Base-by-base conservation (phyloP, 2,113 vertebrate genomes). In the Machaerirhynchus nigripectus region DNA sequence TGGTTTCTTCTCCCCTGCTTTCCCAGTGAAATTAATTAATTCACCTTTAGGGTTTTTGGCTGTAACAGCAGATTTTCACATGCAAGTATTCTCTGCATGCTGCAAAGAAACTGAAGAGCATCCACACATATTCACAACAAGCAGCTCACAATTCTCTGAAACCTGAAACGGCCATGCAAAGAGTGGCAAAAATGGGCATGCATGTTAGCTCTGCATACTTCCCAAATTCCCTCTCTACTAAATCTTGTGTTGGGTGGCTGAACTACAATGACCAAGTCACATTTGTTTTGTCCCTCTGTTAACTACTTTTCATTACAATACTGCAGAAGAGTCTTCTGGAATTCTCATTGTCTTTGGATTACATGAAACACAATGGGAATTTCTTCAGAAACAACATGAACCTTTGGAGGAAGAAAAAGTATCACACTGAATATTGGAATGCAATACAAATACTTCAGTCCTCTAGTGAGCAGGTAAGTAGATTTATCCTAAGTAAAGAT, bases 101-200 rank as follows among this genome's bases (percentile, higher is more conserved):
- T 80, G 73, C 21, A 60, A 95, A 91, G 83, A 94, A 91, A 94
- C 63, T 85, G 69, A 78, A 84, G 55, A 91, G 78, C 63, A 87
- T 52, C 91, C 83, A 95, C 28, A 91, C 23, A 69, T 61, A 84
- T 73, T 89, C 89, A 94, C 80, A 74, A 70, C 83, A 94, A 96
- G 71, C 68, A 93, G 89, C 88, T 79, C 49, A 71, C 30, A 64
- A 39, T 56, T 73, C 74, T 73, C 40, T 63, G 59, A 69, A 84
- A 74, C 59, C 37, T 56, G 56, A 92, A 87, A 87, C 13, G 53
- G 75, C 75, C 95, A 95, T 97, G 96, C 96, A 95, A 90, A 84
- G 46, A 93, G 46, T 81, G 83, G 91, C 63, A 56, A 92, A 94
- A 73, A 90, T 14, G 82, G 76, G 65, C 92, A 92, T 95, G 95